These are phyloP conservation scores for Odontophorus gujanensis DNA, from an alignment of 2,113 vertebrate species.

Conservation along the genomic window DNA sequence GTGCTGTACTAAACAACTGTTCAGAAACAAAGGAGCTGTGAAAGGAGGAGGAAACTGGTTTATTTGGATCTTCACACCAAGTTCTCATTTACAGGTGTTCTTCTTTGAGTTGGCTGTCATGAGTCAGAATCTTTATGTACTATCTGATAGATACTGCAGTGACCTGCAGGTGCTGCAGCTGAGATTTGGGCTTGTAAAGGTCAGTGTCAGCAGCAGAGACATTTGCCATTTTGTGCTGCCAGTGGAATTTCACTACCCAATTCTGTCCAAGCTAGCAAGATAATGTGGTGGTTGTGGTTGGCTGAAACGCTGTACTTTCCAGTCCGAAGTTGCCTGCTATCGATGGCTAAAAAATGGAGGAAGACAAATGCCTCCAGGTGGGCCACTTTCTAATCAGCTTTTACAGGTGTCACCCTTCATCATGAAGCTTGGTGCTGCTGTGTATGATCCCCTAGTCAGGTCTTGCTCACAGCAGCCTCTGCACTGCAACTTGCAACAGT, in stretches of 20 bases:
- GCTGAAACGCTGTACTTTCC: neutral
- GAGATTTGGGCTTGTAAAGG: neutral
- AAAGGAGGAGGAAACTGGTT: neutral
- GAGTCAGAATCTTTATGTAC: neutral
- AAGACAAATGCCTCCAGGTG: neutral
- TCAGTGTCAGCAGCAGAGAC: rapidly evolving
- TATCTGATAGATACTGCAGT: neutral
- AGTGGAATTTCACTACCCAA: neutral
- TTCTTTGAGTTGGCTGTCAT: neutral
- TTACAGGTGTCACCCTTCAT: neutral
- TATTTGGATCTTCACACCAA: neutral
- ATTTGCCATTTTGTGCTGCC: neutral
- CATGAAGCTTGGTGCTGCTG: neutral
- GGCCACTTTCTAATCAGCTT: neutral
- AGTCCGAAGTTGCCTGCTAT: neutral
- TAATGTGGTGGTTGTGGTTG: neutral
- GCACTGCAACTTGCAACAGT: neutral
- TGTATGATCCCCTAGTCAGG: neutral
- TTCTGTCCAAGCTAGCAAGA: neutral
- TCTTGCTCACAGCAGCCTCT: neutral
- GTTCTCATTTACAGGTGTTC: neutral
- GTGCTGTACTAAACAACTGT: neutral
- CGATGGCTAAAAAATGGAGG: neutral
- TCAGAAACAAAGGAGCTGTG: neutral
- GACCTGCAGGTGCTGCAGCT: neutral